A percentile compares a stretch with the other conserved stretches of the same genome.
phyloP scores from a whole-genome alignment of 2,888 invertebrate species.

The Caenorhabditis sp. region DNA sequence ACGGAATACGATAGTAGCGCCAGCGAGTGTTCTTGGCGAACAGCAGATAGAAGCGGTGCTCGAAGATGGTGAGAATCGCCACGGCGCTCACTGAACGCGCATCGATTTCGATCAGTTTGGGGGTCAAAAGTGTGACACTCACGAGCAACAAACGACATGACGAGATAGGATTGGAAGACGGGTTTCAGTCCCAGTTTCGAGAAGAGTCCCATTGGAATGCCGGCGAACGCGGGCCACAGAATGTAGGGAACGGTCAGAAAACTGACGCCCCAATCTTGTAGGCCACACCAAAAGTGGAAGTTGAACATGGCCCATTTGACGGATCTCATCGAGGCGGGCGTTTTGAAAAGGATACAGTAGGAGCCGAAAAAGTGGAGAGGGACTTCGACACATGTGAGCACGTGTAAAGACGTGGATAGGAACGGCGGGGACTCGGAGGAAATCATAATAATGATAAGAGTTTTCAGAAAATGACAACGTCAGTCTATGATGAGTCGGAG shows the following conservation, averaged over 20 bases:
- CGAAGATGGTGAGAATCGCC: not conserved
- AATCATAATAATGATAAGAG: too few relatives aligned
- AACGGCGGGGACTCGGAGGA: too few relatives aligned
- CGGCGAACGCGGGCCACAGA: not conserved
- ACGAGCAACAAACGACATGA: too few relatives aligned
- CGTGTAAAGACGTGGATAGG: not conserved
- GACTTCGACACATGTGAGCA: not conserved
- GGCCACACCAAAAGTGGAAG: not conserved
- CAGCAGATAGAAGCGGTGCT: not conserved
- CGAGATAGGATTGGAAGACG: too few relatives aligned
- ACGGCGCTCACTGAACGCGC: not conserved
- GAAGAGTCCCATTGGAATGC: not conserved
- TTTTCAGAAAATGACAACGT: too few relatives aligned
- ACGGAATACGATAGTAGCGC: too few relatives aligned
- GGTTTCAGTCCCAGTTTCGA: too few relatives aligned
- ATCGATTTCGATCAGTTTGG: too few relatives aligned
- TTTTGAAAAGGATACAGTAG: not conserved
- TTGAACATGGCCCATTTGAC: slow-evolving; percentile 12
- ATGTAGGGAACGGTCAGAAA: not conserved
- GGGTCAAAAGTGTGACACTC: too few relatives aligned
- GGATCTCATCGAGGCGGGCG: not conserved
- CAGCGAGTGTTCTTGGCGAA: not conserved
- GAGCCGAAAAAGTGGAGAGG: not conserved
- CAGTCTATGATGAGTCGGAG: too few relatives aligned
- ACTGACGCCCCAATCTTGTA: not conserved